phyloP scores from a whole-genome alignment of 2,113 vertebrate species.

The Setophaga kirtlandii region DNA sequence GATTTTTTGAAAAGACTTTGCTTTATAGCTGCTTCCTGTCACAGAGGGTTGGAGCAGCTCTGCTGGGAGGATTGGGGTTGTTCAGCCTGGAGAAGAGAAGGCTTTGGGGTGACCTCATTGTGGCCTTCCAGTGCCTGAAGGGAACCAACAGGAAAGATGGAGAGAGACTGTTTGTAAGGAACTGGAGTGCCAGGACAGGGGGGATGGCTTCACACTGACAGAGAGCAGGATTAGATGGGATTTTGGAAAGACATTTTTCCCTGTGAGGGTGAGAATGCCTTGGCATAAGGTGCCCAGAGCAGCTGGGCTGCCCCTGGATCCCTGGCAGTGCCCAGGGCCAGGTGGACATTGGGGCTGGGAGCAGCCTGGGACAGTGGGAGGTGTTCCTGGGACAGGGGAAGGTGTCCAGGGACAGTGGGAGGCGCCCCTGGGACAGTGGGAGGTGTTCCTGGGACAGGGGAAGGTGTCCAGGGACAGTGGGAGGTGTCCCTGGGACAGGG shows the following conservation, averaged over 20 bases:
- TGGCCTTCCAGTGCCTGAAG: background rate
- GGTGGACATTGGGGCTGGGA: background rate
- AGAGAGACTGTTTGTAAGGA: background rate
- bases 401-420: background rate
- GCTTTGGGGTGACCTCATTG: no score
- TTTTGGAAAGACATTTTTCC: no score
- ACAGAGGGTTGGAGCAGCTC: background rate
- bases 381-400: no score
- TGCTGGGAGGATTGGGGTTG: background rate
- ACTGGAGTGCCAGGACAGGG: background rate
- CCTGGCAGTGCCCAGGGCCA: background rate
- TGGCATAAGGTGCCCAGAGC: background rate
- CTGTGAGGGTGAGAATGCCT: rapidly evolving
- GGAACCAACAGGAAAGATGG: background rate
- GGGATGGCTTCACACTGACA: background rate
- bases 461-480: no score
- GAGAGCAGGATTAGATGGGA: background rate
- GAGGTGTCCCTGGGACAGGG: background rate
- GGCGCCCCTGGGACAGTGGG: background rate
- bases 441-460: background rate
- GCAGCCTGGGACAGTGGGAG: background rate
- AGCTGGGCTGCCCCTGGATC: background rate
- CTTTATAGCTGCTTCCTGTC: background rate
- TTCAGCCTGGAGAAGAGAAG: background rate
- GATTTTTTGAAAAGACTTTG: background rate